These are phyloP conservation scores for Nycticebus coucang DNA, from an alignment of 2,113 vertebrate species.

Conservation along the genomic window DNA sequence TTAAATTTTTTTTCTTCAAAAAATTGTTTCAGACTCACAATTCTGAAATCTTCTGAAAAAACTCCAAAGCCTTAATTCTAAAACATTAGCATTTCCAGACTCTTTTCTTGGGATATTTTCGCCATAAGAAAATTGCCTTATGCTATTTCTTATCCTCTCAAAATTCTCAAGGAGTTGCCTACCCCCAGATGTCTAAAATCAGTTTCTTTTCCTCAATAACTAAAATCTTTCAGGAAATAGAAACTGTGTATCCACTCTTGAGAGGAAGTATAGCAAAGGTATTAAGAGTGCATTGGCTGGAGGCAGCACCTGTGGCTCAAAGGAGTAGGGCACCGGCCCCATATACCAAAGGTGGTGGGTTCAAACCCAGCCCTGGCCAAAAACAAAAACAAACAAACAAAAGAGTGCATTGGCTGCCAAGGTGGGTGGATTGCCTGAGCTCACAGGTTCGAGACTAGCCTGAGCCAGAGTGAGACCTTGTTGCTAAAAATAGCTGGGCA, in stretches of 20 bases:
- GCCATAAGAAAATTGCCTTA: constrained; percentile 21
- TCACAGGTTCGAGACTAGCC: too few relatives aligned
- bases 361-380: too few relatives aligned
- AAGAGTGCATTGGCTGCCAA: background rate
- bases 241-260: background rate
- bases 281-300: background rate
- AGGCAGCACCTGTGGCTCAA: too few relatives aligned
- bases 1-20: background rate
- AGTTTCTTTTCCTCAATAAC: background rate
- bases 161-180: background rate
- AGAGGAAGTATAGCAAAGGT: background rate
- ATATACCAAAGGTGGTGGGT: too few relatives aligned
- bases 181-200: background rate
- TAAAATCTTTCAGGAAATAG: background rate
- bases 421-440: too few relatives aligned
- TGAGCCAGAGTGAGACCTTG: too few relatives aligned
- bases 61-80: background rate
- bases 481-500: too few relatives aligned
- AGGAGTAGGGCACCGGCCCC: too few relatives aligned
- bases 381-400: too few relatives aligned
- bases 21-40: background rate
- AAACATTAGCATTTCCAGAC: background rate
- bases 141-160: background rate
- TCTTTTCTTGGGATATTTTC: background rate
- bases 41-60: constrained; percentile 9